phyloP scores from a whole-genome alignment of 2,797 vertebrate genomes.

The Argentina silus region DNA sequence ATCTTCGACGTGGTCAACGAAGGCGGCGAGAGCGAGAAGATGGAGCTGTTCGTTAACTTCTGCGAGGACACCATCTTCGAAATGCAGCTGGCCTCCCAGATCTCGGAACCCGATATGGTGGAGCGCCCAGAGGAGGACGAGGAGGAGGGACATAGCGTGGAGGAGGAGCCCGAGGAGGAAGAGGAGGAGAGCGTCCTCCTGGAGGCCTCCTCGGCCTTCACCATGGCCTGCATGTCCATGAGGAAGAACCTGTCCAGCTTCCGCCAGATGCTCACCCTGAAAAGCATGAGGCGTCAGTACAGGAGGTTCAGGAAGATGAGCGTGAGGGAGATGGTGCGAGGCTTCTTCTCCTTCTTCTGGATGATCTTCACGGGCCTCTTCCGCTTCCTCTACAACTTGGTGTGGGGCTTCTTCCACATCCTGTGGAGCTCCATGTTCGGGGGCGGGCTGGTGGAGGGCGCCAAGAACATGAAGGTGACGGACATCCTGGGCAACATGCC shows the following conservation, averaged over 20 bases:
- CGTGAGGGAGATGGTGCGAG: constrained; percentile 86
- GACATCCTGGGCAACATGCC: constrained; percentile 99
- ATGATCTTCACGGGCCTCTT: constrained; percentile 87
- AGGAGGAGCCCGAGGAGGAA: constrained; percentile 79
- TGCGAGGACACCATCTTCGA: constrained; percentile 99
- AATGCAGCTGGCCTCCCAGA: constrained; percentile 97
- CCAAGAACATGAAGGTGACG: constrained; percentile 97
- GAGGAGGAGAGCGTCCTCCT: constrained; percentile 77
- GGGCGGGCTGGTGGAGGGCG: constrained; percentile 95
- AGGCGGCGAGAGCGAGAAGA: constrained; percentile 97
- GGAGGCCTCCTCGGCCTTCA: constrained; percentile 91
- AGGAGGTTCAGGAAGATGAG: constrained; percentile 92
- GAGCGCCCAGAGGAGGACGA: constrained; percentile 88
- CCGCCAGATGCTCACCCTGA: constrained; percentile 85
- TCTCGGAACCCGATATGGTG: constrained; percentile 89
- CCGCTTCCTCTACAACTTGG: constrained; percentile 82
- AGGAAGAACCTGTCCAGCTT: constrained; percentile 84
- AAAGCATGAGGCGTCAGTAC: constrained; percentile 88
- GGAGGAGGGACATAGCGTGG: constrained; percentile 76
- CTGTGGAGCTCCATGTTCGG: constrained; percentile 96
- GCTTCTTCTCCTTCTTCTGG: constrained; percentile 94
- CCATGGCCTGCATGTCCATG: constrained; percentile 85
- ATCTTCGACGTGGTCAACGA: constrained; percentile 99
- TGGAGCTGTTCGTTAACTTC: constrained; percentile 99
- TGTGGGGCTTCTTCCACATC: constrained; percentile 94